These are phyloP conservation scores for Coreoperca whiteheadi DNA, from an alignment of 2,113 vertebrate species.

Conservation along the genomic window DNA sequence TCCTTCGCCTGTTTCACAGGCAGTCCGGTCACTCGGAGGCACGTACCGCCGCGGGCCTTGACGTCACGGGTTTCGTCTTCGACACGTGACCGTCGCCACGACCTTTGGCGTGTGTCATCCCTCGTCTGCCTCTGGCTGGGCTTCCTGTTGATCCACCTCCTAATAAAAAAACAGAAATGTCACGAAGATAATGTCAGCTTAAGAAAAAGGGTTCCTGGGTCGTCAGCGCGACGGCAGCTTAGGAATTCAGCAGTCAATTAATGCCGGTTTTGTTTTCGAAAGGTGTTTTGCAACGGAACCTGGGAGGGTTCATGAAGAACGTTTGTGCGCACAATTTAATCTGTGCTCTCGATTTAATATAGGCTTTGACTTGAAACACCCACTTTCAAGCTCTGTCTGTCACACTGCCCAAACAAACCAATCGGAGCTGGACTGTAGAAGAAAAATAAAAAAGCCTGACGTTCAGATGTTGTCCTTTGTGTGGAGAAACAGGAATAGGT, in stretches of 20 bases:
- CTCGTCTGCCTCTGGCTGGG: neutral
- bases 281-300: neutral
- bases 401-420: too few relatives aligned
- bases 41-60: rapidly evolving
- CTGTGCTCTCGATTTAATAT: too few relatives aligned
- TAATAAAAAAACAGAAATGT: slow-evolving; percentile 25
- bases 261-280: neutral
- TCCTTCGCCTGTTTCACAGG: neutral
- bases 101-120: slow-evolving; percentile 16
- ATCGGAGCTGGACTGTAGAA: too few relatives aligned
- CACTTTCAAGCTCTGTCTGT: too few relatives aligned
- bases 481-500: too few relatives aligned
- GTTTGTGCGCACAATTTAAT: too few relatives aligned
- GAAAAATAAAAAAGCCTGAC: too few relatives aligned
- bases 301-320: neutral
- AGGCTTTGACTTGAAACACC: too few relatives aligned
- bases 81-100: neutral
- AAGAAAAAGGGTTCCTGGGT: slow-evolving; percentile 56
- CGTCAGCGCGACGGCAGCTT: neutral
- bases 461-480: too few relatives aligned
- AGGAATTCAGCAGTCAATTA: neutral
- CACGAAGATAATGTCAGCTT: slow-evolving; percentile 44
- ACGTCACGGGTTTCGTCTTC: slow-evolving; percentile 1
- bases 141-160: neutral
- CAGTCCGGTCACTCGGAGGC: neutral